Percentiles rank a stretch among this genome's conserved stretches.
Conservation (phyloP, 1,140 invertebrate genomes). For the Homarus americanus region DNA sequence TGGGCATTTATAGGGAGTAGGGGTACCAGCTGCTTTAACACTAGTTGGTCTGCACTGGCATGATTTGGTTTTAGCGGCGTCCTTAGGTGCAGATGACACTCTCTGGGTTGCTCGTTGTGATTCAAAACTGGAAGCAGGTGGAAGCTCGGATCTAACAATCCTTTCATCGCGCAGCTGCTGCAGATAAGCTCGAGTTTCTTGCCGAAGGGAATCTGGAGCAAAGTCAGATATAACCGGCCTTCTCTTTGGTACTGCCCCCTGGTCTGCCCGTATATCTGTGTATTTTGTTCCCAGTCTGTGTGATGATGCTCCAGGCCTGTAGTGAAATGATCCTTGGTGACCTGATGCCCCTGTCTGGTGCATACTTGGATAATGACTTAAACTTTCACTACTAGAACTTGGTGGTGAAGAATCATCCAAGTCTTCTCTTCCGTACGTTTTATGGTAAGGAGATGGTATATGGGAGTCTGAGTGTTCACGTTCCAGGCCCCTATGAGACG, state of each 20-base stretch:
- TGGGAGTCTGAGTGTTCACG: not conserved
- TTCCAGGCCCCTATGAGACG: not conserved
- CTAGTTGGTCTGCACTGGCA: slow-evolving; percentile 10
- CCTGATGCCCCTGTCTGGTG: not conserved
- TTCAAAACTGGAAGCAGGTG: slow-evolving; percentile 1
- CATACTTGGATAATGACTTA: not conserved
- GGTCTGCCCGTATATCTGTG: not conserved
- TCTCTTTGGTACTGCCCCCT: slow-evolving; percentile 10
- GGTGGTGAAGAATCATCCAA: not conserved
- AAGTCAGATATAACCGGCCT: not conserved
- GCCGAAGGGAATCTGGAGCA: slow-evolving; percentile 10
- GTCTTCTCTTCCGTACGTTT: not conserved
- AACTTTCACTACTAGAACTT: not conserved
- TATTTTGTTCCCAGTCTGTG: not conserved
- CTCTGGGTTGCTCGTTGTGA: slow-evolving; percentile 10
- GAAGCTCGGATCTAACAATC: not conserved
- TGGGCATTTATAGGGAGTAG: slow-evolving; percentile 49
- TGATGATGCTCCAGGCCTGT: not conserved
- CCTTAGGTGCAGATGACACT: not conserved
- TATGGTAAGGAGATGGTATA: not conserved
- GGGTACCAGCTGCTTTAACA: not conserved
- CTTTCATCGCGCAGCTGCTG: slow-evolving; percentile 18
- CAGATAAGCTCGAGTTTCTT: slow-evolving; percentile 10
- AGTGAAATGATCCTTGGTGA: not conserved
- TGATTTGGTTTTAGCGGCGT: not conserved